These are phyloP conservation scores for Rotaria socialis DNA, from an alignment of 2,888 invertebrate species.

Conservation along the genomic window DNA sequence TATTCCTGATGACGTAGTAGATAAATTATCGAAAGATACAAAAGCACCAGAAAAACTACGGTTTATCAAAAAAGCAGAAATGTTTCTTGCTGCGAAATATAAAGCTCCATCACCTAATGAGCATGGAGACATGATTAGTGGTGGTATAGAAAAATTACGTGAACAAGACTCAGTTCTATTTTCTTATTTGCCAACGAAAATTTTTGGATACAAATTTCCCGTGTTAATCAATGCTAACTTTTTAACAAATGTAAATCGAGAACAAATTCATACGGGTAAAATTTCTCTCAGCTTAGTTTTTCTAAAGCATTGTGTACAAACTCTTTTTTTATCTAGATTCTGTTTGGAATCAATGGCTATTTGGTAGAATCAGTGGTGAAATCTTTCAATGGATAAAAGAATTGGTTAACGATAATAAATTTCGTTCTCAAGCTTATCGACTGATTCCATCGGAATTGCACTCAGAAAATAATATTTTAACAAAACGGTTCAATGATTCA, in stretches of 20 bases:
- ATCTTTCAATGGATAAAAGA: conserved; percentile 24
- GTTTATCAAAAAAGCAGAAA: neutral
- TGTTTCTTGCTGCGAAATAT: conserved; percentile 8
- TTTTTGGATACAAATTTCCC: neutral
- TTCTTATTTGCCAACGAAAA: conserved; percentile 10
- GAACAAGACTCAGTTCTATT: neutral
- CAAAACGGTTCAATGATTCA: neutral
- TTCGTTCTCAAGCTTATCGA: conserved; percentile 9
- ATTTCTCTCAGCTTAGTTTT: neutral
- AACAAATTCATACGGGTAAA: conserved; percentile 26
- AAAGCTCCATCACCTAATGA: too few species aligned
- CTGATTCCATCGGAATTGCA: neutral
- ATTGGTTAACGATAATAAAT: neutral
- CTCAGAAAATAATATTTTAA: neutral
- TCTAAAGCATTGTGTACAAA: neutral
- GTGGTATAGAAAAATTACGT: neutral
- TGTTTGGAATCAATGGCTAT: conserved; percentile 23
- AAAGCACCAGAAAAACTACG: conserved; percentile 32
- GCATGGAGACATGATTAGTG: neutral
- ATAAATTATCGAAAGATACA: neutral
- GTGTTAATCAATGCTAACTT: neutral
- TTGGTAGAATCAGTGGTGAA: neutral
- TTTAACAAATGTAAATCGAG: conserved; percentile 5
- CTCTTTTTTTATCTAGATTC: neutral
- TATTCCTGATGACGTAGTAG: neutral